Conservation (phyloP, 2,888 invertebrate species). For the Augochlorella aurata region DNA sequence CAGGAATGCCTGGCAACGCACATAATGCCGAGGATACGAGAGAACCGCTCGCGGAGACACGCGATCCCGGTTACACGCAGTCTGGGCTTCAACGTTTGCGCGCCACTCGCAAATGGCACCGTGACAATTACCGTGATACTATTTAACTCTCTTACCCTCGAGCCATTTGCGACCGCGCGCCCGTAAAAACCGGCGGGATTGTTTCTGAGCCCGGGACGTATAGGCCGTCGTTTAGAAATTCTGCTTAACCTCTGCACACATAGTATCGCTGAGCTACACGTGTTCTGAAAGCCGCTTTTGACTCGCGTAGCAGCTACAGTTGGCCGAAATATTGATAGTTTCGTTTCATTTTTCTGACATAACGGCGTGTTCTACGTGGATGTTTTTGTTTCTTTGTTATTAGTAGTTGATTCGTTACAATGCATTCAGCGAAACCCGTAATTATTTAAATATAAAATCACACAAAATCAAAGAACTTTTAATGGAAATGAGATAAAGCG, state of each 20-base stretch:
- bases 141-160: slow-evolving; percentile 17
- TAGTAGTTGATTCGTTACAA: too few species aligned
- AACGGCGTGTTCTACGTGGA: too few species aligned
- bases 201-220: not conserved
- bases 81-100: slow-evolving; percentile 36
- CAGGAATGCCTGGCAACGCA: slow-evolving; percentile 39
- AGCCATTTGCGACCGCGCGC: not conserved
- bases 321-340: not conserved
- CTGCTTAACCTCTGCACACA: not conserved
- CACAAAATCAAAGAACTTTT: too few species aligned
- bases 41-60: slow-evolving; percentile 36
- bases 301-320: not conserved
- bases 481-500: too few species aligned
- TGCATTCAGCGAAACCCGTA: too few species aligned
- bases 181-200: not conserved
- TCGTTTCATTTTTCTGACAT: not conserved
- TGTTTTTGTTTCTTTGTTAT: too few species aligned
- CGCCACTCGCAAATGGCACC: slow-evolving; percentile 32
- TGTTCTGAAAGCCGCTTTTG: not conserved
- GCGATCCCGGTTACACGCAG: slow-evolving; percentile 48
- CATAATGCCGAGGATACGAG: slow-evolving; percentile 32
- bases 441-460: too few species aligned
- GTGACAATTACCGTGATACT: slow-evolving; percentile 35
- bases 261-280: not conserved
- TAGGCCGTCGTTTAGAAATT: not conserved